Conservation (phyloP, 2,113 vertebrate species). For the Larimichthys crocea region DNA sequence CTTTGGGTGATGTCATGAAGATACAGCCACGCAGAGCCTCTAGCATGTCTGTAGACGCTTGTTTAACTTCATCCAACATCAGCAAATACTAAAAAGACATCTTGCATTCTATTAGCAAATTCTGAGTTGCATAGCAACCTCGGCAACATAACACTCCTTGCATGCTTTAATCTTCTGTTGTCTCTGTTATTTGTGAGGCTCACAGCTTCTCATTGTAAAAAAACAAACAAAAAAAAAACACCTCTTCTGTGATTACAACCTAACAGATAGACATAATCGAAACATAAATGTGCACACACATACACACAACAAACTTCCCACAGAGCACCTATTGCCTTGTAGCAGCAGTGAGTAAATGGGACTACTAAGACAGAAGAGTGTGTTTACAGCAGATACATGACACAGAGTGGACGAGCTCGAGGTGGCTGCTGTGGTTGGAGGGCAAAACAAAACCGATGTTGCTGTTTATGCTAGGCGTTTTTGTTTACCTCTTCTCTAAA, state of each 20-base stretch:
- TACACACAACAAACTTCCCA: constrained; percentile 40
- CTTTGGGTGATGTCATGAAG: no score
- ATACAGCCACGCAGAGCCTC: neutral
- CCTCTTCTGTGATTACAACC: constrained; percentile 40
- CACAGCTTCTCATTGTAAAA: constrained; percentile 31
- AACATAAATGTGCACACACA: constrained; percentile 1
- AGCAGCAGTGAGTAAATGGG: constrained; percentile 60
- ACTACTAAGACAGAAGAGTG: constrained; percentile 52
- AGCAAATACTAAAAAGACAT: constrained; percentile 22
- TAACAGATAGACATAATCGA: constrained; percentile 35
- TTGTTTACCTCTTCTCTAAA: constrained; percentile 68
- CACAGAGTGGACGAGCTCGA: constrained; percentile 52
- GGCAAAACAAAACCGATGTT: constrained; percentile 70
- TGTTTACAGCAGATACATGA: constrained; percentile 65
- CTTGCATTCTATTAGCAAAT: constrained; percentile 26
- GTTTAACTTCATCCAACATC: constrained; percentile 32
- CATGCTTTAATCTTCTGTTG: constrained; percentile 51
- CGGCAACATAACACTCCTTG: constrained; percentile 25
- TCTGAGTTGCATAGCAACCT: constrained; percentile 49
- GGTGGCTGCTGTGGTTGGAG: constrained; percentile 64
- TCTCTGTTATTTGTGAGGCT: constrained; percentile 37
- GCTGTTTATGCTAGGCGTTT: constrained; percentile 54
- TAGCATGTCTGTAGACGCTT: neutral
- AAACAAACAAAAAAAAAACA: neutral
- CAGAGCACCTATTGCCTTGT: constrained; percentile 38